Evolutionary conservation across 2,888 invertebrate genomes (phyloP).

Genomic region (Craniophora ligustri): DNA sequence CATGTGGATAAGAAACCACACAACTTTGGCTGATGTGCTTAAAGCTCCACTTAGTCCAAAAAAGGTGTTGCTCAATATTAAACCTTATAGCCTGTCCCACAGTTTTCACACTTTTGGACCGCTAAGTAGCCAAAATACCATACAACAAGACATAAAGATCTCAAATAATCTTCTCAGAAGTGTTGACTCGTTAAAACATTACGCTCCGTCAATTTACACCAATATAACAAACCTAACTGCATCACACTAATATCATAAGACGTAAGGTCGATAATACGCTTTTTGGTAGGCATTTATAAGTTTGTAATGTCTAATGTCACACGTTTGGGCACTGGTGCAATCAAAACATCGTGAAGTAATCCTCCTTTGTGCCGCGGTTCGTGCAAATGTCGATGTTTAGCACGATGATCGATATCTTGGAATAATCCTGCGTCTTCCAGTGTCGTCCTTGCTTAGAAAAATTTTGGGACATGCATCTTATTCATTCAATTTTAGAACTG

Average conservation of each 20-base stretch:
- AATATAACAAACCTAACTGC: slow-evolving; percentile 4
- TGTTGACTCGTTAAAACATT: slow-evolving; percentile 77
- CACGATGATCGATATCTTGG: slow-evolving; percentile 73
- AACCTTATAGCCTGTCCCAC: slow-evolving; percentile 36
- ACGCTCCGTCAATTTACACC: slow-evolving; percentile 70
- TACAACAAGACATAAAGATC: slow-evolving; percentile 50
- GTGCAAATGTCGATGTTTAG: slow-evolving; percentile 72
- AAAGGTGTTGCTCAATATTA: slow-evolving; percentile 39
- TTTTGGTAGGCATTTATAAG: neutral
- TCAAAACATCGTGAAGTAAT: slow-evolving; percentile 83
- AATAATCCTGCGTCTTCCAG: slow-evolving; percentile 68
- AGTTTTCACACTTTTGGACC: slow-evolving; percentile 51
- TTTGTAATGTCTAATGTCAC: slow-evolving; percentile 52
- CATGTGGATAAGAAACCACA: slow-evolving; percentile 7
- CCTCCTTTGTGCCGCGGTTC: slow-evolving; percentile 67
- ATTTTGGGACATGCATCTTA: slow-evolving; percentile 29
- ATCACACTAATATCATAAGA: slow-evolving; percentile 22
- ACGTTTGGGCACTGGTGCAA: slow-evolving; percentile 67
- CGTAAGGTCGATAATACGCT: slow-evolving; percentile 49
- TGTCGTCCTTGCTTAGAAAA: slow-evolving; percentile 34
- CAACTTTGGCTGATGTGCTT: slow-evolving; percentile 12
- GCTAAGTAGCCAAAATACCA: slow-evolving; percentile 51
- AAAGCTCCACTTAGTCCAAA: slow-evolving; percentile 29
- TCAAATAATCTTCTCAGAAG: slow-evolving; percentile 68
- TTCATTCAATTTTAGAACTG: too few relatives aligned